These are phyloP conservation scores for Platyrinchus mystaceus DNA, from an alignment of 2,797 vertebrate genomes.

Conservation along the genomic window DNA sequence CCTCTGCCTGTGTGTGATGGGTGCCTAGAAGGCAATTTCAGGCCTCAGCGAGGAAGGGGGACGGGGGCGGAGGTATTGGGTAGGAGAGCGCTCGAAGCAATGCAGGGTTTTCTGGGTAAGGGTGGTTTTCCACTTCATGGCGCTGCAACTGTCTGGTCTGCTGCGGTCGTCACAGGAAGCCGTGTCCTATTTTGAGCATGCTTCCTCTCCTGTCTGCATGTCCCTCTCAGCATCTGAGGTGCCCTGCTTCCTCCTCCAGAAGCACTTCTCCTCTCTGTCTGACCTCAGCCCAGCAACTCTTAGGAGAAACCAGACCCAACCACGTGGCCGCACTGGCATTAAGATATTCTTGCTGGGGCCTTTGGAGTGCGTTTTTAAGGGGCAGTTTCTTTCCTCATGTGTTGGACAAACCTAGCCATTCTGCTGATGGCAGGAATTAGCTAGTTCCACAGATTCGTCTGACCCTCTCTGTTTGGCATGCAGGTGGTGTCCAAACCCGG, in stretches of 20 bases:
- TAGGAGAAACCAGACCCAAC: neutral
- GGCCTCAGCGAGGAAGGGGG: neutral
- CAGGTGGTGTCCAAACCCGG: neutral
- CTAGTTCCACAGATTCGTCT: neutral
- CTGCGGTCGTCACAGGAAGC: conserved; percentile 5
- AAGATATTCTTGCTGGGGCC: neutral
- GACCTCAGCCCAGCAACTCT: neutral
- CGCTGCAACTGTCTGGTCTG: conserved; percentile 23
- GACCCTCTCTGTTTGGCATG: neutral
- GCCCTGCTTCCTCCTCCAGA: conserved; percentile 3
- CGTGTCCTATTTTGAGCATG: neutral
- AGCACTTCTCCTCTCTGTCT: neutral
- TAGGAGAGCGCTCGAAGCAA: neutral
- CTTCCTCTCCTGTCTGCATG: neutral
- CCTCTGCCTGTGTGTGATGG: neutral
- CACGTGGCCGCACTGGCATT: fast-evolving
- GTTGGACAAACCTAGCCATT: neutral
- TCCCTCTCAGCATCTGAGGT: neutral
- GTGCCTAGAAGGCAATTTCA: neutral
- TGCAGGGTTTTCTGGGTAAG: conserved; percentile 38
- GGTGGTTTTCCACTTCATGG: conserved; percentile 12
- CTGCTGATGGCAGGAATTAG: neutral
- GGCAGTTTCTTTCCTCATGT: neutral
- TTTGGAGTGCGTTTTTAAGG: neutral
- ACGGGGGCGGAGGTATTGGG: neutral